Evolutionary conservation across 2,113 vertebrate species (phyloP), one percentile per base, ranked within the genome.

Genomic region (Centrocercus urophasianus): DNA sequence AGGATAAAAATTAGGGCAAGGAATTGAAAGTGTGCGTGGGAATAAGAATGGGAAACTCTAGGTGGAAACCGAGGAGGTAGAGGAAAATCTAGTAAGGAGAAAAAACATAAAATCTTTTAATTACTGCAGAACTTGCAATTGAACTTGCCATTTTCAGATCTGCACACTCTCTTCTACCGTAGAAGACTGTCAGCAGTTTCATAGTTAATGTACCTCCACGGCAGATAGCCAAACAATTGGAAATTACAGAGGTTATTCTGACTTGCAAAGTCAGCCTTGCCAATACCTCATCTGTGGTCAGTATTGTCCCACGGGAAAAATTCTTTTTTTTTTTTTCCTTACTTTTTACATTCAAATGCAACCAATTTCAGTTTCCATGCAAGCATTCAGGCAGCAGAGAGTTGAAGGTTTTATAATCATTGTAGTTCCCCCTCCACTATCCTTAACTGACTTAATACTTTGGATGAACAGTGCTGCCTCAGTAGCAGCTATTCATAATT

Each of bases 401-500:
- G 56, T 18, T 74, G 25, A 40, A 81, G 45, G 38, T 88, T 81
- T 69, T 61, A 38, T 57, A 64, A 86, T 59, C 1, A 1, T 65
- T 90, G 56, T 5, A 64, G 60, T 4, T 93, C 27, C 50, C 54
- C 16, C 10, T 83, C 45, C 56, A 59, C 54, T 60, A 80, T 61
- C 36, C 65, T 43, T 74, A 48, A 30, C n/a, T 69, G 83, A 86
- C 28, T 78, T 22, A 13, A 14, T 84, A 65, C 32, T 32, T 86
- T 42, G 57, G 90, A 81, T 34, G 78, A 89, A 25, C 32, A 71
- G 16, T 32, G 52, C 21, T 88, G 77, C 21, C 38, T 81, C 47
- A 92, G 81, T 52, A 86, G 61, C 21, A 75, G 11, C 47, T 83
- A 64, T 93, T 89, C 76, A 84, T 81, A 74, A 90, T 95, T 93